Evolutionary conservation across 2,113 vertebrate genomes (phyloP).

Genomic region (Coregonus clupeaformis): DNA sequence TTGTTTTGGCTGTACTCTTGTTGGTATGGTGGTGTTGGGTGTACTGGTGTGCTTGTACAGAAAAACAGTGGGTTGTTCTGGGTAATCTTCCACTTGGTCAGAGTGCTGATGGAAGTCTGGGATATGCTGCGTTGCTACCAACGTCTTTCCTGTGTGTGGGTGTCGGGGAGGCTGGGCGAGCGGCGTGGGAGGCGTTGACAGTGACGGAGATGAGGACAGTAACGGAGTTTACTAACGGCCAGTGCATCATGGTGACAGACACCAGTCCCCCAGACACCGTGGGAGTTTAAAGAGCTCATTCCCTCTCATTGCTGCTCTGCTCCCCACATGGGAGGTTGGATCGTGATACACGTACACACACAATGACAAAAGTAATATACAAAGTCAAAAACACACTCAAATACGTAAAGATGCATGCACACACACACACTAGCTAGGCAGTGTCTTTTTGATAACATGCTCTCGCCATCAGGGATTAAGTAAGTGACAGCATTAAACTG

Average conservation of each 20-base stretch:
- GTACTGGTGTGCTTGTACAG: background rate
- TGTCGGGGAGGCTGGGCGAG: background rate
- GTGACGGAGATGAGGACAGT: conserved; percentile 62
- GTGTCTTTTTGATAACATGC: background rate
- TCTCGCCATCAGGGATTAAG: background rate
- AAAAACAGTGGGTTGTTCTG: conserved; percentile 15
- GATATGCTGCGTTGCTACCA: conserved; percentile 13
- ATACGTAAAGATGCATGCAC: conserved; percentile 17
- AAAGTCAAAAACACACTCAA: conserved; percentile 26
- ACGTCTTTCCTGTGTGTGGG: conserved; percentile 6
- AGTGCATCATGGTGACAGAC: conserved; percentile 67
- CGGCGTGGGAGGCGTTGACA: conserved; percentile 42
- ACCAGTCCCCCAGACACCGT: conserved; percentile 52
- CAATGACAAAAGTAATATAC: conserved; percentile 24
- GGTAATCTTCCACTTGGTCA: conserved; percentile 26
- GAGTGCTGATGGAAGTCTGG: conserved; percentile 1
- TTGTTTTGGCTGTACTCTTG: too few species aligned
- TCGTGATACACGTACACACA: conserved; percentile 7
- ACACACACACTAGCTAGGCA: conserved; percentile 13
- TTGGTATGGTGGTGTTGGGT: too few species aligned
- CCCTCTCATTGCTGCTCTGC: conserved; percentile 40
- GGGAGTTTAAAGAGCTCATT: conserved; percentile 61
- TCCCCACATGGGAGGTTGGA: conserved; percentile 29
- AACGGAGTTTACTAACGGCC: conserved; percentile 68
- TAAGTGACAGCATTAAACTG: background rate